Base-by-base conservation (phyloP, 2,888 invertebrate genomes). In the Spilarctia lutea region DNA sequence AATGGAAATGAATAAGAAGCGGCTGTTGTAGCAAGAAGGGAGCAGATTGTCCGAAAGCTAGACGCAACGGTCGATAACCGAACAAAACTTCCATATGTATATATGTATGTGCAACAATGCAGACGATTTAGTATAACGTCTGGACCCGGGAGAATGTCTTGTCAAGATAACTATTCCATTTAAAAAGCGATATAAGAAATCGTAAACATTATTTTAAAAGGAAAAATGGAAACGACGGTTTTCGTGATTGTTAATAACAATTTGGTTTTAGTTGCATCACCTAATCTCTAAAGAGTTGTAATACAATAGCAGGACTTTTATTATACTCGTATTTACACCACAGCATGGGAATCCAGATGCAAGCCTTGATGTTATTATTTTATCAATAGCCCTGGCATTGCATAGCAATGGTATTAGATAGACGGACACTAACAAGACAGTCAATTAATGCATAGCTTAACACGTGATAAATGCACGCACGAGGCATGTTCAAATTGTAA, bases 11-110 rank as follows among this genome's bases (percentile, higher is more conserved):
- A 56, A 39, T 8, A 60, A 69, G 73, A 56, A 35, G 75, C 74
- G 74, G 74, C 82, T 83, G 60, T 73, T 68, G 69, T 66, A 75
- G 72, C 35, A 71, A 79, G 78, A 86, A 84, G 78, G 80, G 83
- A 83, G 73, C 60, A 63, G 83, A 84, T 83, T 81, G 82, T 86
- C 82, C 82, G 83, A 88, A 89, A 87, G 81, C 87, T 70, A 78
- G 90, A 91, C 90, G 85, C 79, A 87, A 90, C 93, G 94, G 93
- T 95, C 94, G 92, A 94, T 94, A 94, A 94, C 92, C 92, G 85
- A 89, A 88, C 83, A 89, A 88, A 86, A 84, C 87, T 77, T 86
- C 79, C 85, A 85, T 85, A 87, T 83, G 88, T 85, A 87, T 84
- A 88, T 84, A 87, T 88, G 84, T 86, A 87, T 88, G 84, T 86